phyloP scores from a whole-genome alignment of 2,113 vertebrate genomes.

The Cephalopterus ornatus region DNA sequence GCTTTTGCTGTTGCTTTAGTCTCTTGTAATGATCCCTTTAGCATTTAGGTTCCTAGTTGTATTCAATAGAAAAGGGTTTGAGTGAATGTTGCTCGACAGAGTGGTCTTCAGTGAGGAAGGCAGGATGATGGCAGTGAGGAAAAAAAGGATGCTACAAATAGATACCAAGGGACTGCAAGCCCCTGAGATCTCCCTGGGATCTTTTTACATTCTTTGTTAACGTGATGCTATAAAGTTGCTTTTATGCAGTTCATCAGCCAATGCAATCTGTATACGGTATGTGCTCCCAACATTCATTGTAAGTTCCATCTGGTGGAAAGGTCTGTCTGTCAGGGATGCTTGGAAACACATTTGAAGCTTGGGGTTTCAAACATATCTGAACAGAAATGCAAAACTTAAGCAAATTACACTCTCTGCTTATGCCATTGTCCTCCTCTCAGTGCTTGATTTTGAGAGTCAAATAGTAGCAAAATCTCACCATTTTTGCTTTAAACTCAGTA shows the following conservation, averaged over 20 bases:
- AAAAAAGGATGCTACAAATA: background rate
- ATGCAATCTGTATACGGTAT: background rate
- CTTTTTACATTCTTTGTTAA: background rate
- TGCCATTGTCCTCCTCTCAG: background rate
- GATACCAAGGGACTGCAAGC: background rate
- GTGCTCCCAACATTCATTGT: background rate
- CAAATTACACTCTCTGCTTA: background rate
- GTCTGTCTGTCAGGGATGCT: background rate
- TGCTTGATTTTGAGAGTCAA: background rate
- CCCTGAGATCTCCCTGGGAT: background rate
- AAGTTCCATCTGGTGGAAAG: background rate
- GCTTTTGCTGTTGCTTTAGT: background rate
- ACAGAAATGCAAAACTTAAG: background rate
- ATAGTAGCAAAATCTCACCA: background rate
- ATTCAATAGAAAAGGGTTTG: background rate
- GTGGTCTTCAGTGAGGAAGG: background rate
- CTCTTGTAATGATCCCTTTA: background rate
- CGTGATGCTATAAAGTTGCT: background rate
- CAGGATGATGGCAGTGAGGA: background rate
- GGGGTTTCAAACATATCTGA: background rate
- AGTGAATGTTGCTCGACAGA: background rate
- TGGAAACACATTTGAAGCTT: background rate
- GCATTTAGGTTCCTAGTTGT: background rate
- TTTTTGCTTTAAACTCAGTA: background rate
- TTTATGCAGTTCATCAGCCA: background rate